Evolutionary conservation across 2,888 invertebrate species (phyloP).

Genomic region (Diarsia dahlii): DNA sequence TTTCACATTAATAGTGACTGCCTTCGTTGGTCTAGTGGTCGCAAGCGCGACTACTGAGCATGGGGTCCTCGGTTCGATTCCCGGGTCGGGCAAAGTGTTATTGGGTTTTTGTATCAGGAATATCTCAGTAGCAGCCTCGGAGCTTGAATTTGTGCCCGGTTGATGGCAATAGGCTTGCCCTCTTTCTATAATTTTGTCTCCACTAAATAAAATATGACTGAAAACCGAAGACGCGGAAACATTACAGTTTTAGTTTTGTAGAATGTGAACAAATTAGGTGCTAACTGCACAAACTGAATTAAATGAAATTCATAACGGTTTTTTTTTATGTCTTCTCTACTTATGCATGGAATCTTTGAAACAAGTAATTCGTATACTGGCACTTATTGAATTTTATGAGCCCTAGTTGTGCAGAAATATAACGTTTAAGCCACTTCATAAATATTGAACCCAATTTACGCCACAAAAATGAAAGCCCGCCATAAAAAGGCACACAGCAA

Average conservation of each 20-base stretch:
- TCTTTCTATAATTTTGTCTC: too few species aligned
- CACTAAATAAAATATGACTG: background rate
- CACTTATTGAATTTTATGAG: background rate
- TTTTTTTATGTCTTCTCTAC: background rate
- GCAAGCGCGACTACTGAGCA: too few species aligned
- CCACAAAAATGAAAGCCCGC: background rate
- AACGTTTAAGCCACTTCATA: constrained; percentile 13
- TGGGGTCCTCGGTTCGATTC: too few species aligned
- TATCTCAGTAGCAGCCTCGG: too few species aligned
- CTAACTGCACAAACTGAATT: background rate
- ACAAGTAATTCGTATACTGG: background rate
- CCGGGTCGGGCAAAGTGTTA: too few species aligned
- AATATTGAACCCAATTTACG: constrained; percentile 17
- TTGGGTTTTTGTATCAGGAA: too few species aligned
- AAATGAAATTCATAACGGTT: background rate
- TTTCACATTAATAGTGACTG: too few species aligned
- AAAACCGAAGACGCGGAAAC: background rate
- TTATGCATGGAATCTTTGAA: background rate
- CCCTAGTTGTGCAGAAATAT: background rate
- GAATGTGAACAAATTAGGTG: background rate
- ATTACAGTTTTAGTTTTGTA: background rate
- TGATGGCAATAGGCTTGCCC: too few species aligned
- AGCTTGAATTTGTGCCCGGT: too few species aligned
- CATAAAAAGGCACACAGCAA: constrained; percentile 23
- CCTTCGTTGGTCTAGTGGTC: too few species aligned